Percentiles rank a stretch among this genome's conserved stretches.
These are phyloP conservation scores for Branchipolynoe longqiensis DNA, from an alignment of 2,888 invertebrate genomes.

Conservation along the genomic window DNA sequence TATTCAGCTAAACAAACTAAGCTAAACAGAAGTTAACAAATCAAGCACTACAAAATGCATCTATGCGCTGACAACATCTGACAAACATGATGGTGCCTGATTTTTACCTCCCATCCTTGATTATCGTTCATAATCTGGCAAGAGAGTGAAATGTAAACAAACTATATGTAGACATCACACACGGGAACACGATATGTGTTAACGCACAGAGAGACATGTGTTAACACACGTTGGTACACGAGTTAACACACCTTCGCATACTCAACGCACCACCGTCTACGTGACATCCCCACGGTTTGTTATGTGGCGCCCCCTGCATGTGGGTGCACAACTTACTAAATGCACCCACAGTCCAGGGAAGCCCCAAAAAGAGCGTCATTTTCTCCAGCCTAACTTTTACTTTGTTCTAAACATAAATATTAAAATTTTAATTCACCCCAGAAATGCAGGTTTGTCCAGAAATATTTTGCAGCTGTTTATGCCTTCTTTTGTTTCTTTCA, in stretches of 20 bases:
- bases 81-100: slow-evolving; percentile 54
- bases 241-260: slow-evolving; percentile 50
- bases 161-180: slow-evolving; percentile 57
- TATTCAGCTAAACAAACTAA: slow-evolving; percentile 56
- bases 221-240: slow-evolving; percentile 53
- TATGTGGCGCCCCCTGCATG: background rate
- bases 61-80: slow-evolving; percentile 55
- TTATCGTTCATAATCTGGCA: slow-evolving; percentile 56
- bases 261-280: background rate
- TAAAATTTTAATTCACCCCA: too few species aligned
- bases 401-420: too few species aligned
- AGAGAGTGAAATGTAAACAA: slow-evolving; percentile 56
- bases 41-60: slow-evolving; percentile 58
- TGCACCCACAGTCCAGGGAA: slow-evolving; percentile 37
- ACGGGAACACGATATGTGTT: slow-evolving; percentile 51
- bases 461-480: too few species aligned
- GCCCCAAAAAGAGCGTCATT: too few species aligned
- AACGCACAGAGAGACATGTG: slow-evolving; percentile 55
- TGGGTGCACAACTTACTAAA: too few species aligned
- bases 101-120: slow-evolving; percentile 56
- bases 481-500: too few species aligned
- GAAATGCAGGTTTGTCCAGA: too few species aligned
- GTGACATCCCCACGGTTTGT: background rate
- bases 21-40: slow-evolving; percentile 58
- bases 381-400: too few species aligned